Evolutionary conservation across 30 jellyfish, hydroid and myxozoan genomes (phyloP).

Genomic region (Cassiopea andromeda): DNA sequence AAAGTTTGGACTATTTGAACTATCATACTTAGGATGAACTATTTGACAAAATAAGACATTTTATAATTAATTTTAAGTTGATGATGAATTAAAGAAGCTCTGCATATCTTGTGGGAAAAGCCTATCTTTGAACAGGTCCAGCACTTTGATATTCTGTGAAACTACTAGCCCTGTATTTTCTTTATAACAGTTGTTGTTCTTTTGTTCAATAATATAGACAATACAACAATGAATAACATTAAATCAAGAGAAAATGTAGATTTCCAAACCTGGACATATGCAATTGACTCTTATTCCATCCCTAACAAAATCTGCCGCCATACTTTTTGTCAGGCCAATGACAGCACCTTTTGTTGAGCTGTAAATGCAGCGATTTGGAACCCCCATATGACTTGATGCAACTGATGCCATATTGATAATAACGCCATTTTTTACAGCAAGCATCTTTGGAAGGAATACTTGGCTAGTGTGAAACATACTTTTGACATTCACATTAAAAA

Average conservation of each 20-base stretch:
- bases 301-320: conserved; percentile 78
- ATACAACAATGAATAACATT: neutral
- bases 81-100: too few species aligned
- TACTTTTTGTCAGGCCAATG: conserved; percentile 71
- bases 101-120: too few species aligned
- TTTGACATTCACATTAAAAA: conserved; percentile 67
- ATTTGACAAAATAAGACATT: too few species aligned
- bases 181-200: too few species aligned
- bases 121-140: too few species aligned
- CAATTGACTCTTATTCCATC: conserved; percentile 76
- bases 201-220: neutral
- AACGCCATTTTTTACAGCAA: conserved; percentile 53
- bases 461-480: conserved; percentile 71
- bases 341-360: conserved; percentile 82
- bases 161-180: too few species aligned
- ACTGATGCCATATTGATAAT: conserved; percentile 81
- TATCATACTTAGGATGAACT: too few species aligned
- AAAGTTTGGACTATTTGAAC: too few species aligned
- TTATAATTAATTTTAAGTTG: too few species aligned
- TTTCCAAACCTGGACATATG: conserved; percentile 77
- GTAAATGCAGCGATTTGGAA: conserved; percentile 70
- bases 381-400: conserved; percentile 74
- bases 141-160: neutral
- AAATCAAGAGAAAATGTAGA: neutral
- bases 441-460: conserved; percentile 72